Evolutionary conservation across 2,888 invertebrate genomes (phyloP).

Genomic region (Heliothis peltigera): DNA sequence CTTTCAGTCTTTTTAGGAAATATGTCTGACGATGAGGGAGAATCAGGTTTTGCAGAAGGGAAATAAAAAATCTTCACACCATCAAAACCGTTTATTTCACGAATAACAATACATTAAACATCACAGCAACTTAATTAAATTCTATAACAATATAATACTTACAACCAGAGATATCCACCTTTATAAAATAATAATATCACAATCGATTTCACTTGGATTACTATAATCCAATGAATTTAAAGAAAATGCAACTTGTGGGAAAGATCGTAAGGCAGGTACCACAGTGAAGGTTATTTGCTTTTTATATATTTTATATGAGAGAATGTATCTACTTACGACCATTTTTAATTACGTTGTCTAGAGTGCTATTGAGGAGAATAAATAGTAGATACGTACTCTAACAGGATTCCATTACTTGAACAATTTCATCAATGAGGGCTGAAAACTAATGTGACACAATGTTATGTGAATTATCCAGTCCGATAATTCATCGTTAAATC

Average conservation of each 20-base stretch:
- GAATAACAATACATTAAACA: conserved; percentile 54
- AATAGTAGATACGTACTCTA: neutral
- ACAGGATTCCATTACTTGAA: neutral
- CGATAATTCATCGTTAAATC: neutral
- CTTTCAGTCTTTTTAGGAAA: too few species aligned
- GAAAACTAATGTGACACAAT: conserved; percentile 2
- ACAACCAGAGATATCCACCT: conserved; percentile 54
- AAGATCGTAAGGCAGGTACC: conserved; percentile 9
- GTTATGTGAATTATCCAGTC: conserved; percentile 8
- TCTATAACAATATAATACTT: conserved; percentile 59
- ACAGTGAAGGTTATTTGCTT: neutral
- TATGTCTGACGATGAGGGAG: too few species aligned
- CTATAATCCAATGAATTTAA: conserved; percentile 38
- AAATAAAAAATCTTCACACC: conserved; percentile 16
- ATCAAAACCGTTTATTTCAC: conserved; percentile 55
- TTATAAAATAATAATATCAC: conserved; percentile 59
- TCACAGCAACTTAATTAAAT: conserved; percentile 59
- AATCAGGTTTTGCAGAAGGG: neutral
- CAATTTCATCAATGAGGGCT: too few species aligned
- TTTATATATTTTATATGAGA: too few species aligned
- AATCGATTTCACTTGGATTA: conserved; percentile 58
- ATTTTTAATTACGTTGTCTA: too few species aligned
- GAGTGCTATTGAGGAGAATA: neutral
- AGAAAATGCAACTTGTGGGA: conserved; percentile 21
- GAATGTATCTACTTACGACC: too few species aligned